Conservation (phyloP, 2,888 invertebrate genomes). For the Xylota sylvarum region DNA sequence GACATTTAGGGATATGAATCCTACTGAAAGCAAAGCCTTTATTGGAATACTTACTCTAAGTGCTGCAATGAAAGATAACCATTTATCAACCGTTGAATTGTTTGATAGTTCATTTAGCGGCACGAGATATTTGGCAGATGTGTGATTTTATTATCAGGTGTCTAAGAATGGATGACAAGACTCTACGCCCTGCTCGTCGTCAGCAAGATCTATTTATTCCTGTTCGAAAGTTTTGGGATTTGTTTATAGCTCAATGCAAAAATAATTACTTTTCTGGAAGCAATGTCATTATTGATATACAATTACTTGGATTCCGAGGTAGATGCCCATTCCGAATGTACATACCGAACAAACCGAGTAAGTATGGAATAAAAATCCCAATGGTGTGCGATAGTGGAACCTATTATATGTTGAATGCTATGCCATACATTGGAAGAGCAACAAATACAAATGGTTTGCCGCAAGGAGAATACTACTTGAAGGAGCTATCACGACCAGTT, state of each 20-base stretch:
- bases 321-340: constrained; percentile 57
- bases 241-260: constrained; percentile 53
- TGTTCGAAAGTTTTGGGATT: constrained; percentile 47
- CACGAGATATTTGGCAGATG: constrained; percentile 76
- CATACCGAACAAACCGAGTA: constrained; percentile 56
- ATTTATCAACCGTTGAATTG: constrained; percentile 77
- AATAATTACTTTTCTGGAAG: constrained; percentile 36
- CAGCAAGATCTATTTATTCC: constrained; percentile 42
- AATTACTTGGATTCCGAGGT: constrained; percentile 58
- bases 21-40: constrained; percentile 67
- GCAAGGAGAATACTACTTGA: constrained; percentile 48
- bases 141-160: constrained; percentile 76
- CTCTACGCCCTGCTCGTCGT: constrained; percentile 42
- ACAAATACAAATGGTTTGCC: constrained; percentile 56
- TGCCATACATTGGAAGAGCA: constrained; percentile 56
- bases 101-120: constrained; percentile 76
- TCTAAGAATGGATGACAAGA: constrained; percentile 67
- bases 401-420: constrained; percentile 47
- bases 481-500: constrained; percentile 78
- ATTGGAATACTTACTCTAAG: constrained; percentile 70
- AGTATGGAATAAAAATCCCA: constrained; percentile 49
- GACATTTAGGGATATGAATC: constrained; percentile 58
- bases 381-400: constrained; percentile 38
- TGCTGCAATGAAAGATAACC: constrained; percentile 73
- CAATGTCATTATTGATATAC: constrained; percentile 54